These are phyloP conservation scores for Hemithea aestivaria DNA, from an alignment of 2,888 invertebrate species.

Conservation along the genomic window DNA sequence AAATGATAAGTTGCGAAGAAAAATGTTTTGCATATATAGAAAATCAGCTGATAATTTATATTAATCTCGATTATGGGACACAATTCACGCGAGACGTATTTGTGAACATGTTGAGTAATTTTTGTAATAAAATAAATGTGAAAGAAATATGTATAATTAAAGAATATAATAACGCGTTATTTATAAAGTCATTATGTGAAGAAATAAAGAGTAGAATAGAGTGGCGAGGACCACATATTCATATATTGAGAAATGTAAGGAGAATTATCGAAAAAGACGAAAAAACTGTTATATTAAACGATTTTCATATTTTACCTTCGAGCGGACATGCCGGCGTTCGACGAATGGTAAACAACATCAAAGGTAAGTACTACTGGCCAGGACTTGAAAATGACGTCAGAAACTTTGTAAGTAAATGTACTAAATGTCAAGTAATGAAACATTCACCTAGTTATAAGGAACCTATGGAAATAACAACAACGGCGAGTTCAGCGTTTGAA, in stretches of 20 bases:
- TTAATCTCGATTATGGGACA: constrained; percentile 20
- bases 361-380: constrained; percentile 11
- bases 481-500: constrained; percentile 22
- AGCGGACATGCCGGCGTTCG: constrained; percentile 25
- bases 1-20: not conserved
- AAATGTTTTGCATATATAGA: constrained; percentile 3
- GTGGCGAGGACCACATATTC: constrained; percentile 25
- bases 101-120: constrained; percentile 18
- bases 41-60: constrained; percentile 15
- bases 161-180: constrained; percentile 14
- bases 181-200: constrained; percentile 17
- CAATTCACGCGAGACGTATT: constrained; percentile 24
- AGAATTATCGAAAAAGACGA: constrained; percentile 22
- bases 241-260: constrained; percentile 20
- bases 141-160: constrained; percentile 14
- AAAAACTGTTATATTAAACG: constrained; percentile 28
- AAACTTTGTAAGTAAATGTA: constrained; percentile 19
- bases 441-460: constrained; percentile 7
- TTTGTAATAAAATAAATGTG: constrained; percentile 15
- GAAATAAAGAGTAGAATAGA: constrained; percentile 13
- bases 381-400: constrained; percentile 18
- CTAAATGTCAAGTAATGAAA: constrained; percentile 17
- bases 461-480: constrained; percentile 18
- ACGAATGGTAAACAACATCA: constrained; percentile 25
- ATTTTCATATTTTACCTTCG: constrained; percentile 25